phyloP scores from a whole-genome alignment of 2,113 vertebrate species.

The Phoenicopterus ruber region DNA sequence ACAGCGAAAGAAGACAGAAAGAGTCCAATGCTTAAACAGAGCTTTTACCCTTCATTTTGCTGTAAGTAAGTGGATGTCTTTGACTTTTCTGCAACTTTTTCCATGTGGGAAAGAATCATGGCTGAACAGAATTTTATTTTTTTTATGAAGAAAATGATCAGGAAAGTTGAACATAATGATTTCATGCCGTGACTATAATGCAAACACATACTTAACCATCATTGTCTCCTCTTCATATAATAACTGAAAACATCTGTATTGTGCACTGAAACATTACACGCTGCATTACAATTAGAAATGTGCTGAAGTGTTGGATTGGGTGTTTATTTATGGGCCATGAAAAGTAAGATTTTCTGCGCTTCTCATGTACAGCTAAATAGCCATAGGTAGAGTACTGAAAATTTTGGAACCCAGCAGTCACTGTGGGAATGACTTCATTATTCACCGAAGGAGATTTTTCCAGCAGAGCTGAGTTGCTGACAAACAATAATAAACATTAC shows the following conservation, averaged over 20 bases:
- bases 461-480: conserved; percentile 52
- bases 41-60: background rate
- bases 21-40: background rate
- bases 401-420: conserved; percentile 61
- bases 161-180: conserved; percentile 67
- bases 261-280: conserved; percentile 57
- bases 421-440: conserved; percentile 61
- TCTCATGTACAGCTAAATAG: conserved; percentile 62
- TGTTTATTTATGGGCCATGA: conserved; percentile 69
- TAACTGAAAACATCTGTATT: conserved; percentile 74
- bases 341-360: conserved; percentile 51
- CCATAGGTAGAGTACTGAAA: conserved; percentile 59
- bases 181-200: conserved; percentile 63
- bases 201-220: conserved; percentile 69
- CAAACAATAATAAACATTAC: conserved; percentile 57
- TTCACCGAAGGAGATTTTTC: conserved; percentile 47
- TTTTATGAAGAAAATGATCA: conserved; percentile 51
- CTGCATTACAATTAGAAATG: conserved; percentile 72
- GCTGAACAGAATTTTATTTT: conserved; percentile 37
- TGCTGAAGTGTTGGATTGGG: conserved; percentile 65
- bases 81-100: conserved; percentile 12
- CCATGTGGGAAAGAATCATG: background rate
- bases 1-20: background rate
- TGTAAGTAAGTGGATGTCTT: background rate
- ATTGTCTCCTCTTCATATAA: conserved; percentile 68